Percentiles rank a stretch among this genome's conserved stretches.
Evolutionary conservation across 1,140 invertebrate genomes (phyloP).

Genomic region (Drosophila pandora): DNA sequence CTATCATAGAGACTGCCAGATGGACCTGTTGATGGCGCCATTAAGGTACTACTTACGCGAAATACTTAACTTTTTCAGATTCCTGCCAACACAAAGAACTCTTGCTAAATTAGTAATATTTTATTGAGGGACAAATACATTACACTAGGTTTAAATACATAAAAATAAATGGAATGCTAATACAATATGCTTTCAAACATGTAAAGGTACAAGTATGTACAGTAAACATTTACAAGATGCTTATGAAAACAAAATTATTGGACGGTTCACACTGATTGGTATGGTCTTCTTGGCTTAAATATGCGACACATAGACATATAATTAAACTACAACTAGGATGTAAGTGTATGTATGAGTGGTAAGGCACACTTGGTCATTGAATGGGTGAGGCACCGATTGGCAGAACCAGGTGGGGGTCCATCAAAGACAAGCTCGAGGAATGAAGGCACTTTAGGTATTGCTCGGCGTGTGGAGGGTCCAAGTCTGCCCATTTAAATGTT

Average conservation of each 20-base stretch:
- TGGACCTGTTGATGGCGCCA: too few relatives aligned
- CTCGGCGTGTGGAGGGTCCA: conserved; percentile 32
- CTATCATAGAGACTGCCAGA: too few relatives aligned
- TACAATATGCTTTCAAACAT: conserved; percentile 64
- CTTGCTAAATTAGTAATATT: conserved; percentile 7
- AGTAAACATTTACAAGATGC: conserved; percentile 54
- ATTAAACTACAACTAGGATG: conserved; percentile 17
- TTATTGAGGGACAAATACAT: conserved; percentile 39
- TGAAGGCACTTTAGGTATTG: conserved; percentile 55
- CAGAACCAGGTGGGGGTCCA: conserved; percentile 19
- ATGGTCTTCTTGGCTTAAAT: conserved; percentile 64
- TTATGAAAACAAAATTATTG: conserved; percentile 76
- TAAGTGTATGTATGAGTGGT: background rate
- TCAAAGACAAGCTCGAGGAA: conserved; percentile 20
- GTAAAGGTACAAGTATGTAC: conserved; percentile 50
- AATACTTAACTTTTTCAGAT: too few relatives aligned
- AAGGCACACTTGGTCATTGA: conserved; percentile 38
- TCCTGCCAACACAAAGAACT: too few relatives aligned
- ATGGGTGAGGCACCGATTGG: conserved; percentile 24
- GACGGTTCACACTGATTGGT: conserved; percentile 79
- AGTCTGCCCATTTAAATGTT: conserved; percentile 1
- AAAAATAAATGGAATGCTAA: conserved; percentile 35
- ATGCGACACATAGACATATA: conserved; percentile 69
- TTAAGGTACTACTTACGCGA: too few relatives aligned
- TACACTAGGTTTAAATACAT: conserved; percentile 20